Evolutionary conservation across 2,888 invertebrate species (phyloP).

Genomic region (Aethes cnicana): DNA sequence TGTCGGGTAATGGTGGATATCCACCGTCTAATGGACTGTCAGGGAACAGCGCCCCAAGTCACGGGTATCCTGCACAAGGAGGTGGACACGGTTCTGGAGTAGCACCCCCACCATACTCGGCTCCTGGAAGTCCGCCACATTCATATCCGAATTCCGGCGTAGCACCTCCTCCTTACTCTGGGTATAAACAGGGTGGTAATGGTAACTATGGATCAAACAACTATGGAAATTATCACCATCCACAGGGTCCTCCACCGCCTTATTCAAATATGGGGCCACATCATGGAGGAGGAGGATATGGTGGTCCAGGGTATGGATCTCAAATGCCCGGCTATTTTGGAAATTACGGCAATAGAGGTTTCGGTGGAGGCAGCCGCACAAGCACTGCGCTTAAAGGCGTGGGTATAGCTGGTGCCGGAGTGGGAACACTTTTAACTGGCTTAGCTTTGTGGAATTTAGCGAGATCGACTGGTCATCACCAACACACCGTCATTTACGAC

Average conservation of each 20-base stretch:
- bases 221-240: constrained; percentile 57
- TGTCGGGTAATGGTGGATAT: constrained; percentile 57
- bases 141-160: constrained; percentile 33
- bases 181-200: constrained; percentile 39
- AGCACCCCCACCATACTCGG: constrained; percentile 32
- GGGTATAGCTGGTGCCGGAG: constrained; percentile 74
- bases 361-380: constrained; percentile 60
- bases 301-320: constrained; percentile 50
- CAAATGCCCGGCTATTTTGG: constrained; percentile 74
- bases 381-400: constrained; percentile 66
- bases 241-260: constrained; percentile 63
- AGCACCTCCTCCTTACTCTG: constrained; percentile 56
- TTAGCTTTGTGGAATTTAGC: constrained; percentile 78
- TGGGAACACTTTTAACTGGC: constrained; percentile 74
- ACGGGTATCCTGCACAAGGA: constrained; percentile 41
- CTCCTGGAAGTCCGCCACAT: constrained; percentile 9
- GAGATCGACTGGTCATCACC: constrained; percentile 66
- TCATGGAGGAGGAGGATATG: constrained; percentile 40
- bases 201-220: constrained; percentile 44
- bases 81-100: constrained; percentile 32
- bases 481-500: constrained; percentile 75
- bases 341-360: constrained; percentile 57
- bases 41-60: constrained; percentile 47
- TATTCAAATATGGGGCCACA: constrained; percentile 50
- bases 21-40: constrained; percentile 65